Conservation (phyloP, 2,797 vertebrate species). For the Coccyzus lansbergi region DNA sequence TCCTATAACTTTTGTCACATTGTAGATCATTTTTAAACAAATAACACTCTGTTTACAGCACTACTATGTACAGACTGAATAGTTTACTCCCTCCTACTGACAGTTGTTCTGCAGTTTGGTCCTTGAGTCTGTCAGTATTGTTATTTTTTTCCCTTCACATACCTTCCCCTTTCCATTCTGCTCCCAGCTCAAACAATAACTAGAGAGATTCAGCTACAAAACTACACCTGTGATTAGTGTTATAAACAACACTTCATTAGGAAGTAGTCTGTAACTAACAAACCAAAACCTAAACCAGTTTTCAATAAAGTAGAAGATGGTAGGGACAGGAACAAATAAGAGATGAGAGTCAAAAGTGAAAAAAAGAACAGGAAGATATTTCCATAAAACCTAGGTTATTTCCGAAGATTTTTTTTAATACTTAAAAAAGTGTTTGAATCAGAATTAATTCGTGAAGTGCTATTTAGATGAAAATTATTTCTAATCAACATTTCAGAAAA, state of each 20-base stretch:
- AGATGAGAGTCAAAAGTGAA: not conserved
- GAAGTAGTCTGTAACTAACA: not conserved
- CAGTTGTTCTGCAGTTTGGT: not conserved
- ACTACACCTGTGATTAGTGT: not conserved
- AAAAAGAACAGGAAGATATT: not conserved
- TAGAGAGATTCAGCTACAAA: not conserved
- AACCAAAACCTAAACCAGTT: not conserved
- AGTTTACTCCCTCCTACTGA: not conserved
- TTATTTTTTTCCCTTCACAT: not conserved
- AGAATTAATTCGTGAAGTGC: not conserved
- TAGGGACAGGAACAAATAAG: not conserved
- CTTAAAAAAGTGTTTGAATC: conserved; percentile 35
- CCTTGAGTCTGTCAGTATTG: not conserved
- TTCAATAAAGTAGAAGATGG: not conserved
- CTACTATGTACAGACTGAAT: not conserved
- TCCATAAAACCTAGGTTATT: not conserved
- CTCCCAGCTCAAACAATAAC: not conserved
- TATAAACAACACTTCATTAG: not conserved
- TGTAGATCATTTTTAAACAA: not conserved
- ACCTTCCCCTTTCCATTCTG: not conserved
- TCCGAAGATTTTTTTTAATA: not conserved
- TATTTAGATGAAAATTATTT: conserved; percentile 54
- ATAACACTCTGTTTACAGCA: not conserved
- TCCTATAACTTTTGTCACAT: fast-evolving
- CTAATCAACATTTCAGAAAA: conserved; percentile 42